Conservation (phyloP, 2,113 vertebrate genomes). For the Menura novaehollandiae region DNA sequence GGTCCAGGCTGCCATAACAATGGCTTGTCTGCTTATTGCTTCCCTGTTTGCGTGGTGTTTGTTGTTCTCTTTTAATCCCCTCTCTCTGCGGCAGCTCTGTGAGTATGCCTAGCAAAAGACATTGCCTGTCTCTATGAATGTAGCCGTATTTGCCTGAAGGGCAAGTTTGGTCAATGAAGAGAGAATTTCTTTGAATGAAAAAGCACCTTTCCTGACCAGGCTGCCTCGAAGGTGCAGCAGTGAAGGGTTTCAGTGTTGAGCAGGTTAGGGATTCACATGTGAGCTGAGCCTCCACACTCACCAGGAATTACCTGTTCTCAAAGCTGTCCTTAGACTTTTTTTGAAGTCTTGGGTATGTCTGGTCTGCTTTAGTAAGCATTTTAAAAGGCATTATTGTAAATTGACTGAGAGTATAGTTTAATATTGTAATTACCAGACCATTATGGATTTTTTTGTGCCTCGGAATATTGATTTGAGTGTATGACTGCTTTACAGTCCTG, state of each 20-base stretch:
- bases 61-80: background rate
- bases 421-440: background rate
- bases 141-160: background rate
- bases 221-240: background rate
- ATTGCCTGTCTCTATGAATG: rapidly evolving
- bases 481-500: background rate
- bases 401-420: background rate
- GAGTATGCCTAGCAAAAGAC: background rate
- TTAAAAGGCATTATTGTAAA: background rate
- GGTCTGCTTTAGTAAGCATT: background rate
- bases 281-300: background rate
- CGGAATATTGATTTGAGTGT: background rate
- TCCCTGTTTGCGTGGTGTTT: background rate
- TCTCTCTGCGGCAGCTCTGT: background rate
- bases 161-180: background rate
- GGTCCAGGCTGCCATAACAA: background rate
- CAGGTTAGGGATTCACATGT: background rate
- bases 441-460: background rate
- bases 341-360: background rate
- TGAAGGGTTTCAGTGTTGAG: background rate
- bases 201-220: background rate
- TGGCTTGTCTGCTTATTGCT: background rate
- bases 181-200: background rate
- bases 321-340: background rate
- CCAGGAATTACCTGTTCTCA: background rate